Evolutionary conservation across 1,140 invertebrate species (phyloP).

Genomic region (Geopemphigus sp.): DNA sequence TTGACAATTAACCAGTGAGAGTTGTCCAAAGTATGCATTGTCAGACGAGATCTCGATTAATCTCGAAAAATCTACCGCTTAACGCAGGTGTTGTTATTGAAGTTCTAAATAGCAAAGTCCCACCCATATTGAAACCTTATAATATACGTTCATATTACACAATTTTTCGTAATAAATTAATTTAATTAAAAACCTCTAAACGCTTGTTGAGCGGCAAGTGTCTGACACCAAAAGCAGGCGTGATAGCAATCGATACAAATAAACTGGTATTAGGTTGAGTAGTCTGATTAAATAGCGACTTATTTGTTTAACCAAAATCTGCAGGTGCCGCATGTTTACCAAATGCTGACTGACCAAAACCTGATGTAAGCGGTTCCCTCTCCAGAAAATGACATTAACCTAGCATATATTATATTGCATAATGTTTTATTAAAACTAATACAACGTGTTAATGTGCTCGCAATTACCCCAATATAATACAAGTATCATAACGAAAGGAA

Average conservation of each 20-base stretch:
- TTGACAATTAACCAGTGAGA: no score
- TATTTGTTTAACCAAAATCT: conserved; percentile 60
- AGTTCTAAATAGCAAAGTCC: no score
- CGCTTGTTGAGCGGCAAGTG: conserved; percentile 52
- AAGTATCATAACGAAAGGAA: neutral
- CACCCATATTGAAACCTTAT: conserved; percentile 28
- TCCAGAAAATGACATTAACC: conserved; percentile 28
- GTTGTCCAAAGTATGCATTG: no score
- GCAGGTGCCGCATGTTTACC: conserved; percentile 59
- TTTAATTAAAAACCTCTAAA: conserved; percentile 52
- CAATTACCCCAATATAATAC: neutral
- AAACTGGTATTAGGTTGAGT: conserved; percentile 57
- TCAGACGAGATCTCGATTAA: no score
- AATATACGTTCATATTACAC: neutral
- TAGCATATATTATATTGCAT: neutral
- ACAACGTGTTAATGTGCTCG: neutral
- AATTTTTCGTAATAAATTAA: neutral
- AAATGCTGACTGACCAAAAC: conserved; percentile 59
- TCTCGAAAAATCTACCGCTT: no score
- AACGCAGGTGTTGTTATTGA: no score
- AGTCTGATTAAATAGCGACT: conserved; percentile 63
- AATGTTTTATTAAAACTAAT: neutral
- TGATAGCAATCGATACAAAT: conserved; percentile 59
- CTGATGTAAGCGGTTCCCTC: conserved; percentile 38
- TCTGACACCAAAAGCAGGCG: conserved; percentile 55